Evolutionary conservation across 2,888 invertebrate genomes (phyloP).

Genomic region (Atherix ibis): DNA sequence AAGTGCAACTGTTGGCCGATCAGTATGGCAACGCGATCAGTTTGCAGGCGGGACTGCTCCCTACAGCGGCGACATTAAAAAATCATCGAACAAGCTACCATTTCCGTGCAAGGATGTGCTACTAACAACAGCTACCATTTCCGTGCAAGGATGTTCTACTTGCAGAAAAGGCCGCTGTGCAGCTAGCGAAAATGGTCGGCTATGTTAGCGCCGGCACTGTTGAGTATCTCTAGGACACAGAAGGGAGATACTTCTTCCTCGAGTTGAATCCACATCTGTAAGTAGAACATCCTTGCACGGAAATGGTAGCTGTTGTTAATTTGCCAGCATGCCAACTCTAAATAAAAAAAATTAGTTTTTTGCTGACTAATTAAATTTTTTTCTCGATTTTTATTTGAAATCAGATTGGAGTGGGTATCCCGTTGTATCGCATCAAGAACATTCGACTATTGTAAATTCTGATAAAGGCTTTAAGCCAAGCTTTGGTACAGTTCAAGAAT

Average conservation of each 20-base stretch:
- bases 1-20: conserved; percentile 94
- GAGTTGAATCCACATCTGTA: conserved; percentile 95
- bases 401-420: conserved; percentile 94
- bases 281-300: conserved; percentile 99
- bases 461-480: conserved; percentile 99
- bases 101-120: conserved; percentile 90
- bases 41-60: conserved; percentile 90
- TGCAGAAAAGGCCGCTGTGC: conserved; percentile 94
- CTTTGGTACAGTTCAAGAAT: conserved; percentile 91
- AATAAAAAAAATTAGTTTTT: conserved; percentile 31
- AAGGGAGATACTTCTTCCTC: conserved; percentile 84
- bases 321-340: conserved; percentile 96
- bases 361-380: not conserved
- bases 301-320: conserved; percentile 98
- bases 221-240: conserved; percentile 86
- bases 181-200: conserved; percentile 96
- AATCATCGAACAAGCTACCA: conserved; percentile 98
- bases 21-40: conserved; percentile 97
- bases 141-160: too few species aligned
- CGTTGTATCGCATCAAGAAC: conserved; percentile 87
- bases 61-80: conserved; percentile 98
- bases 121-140: too few species aligned
- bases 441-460: conserved; percentile 92
- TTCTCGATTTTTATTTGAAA: conserved; percentile 1
- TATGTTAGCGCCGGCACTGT: conserved; percentile 98